These are phyloP conservation scores for Scaptomyza polygonia DNA, from an alignment of 2,888 invertebrate species.

Conservation along the genomic window DNA sequence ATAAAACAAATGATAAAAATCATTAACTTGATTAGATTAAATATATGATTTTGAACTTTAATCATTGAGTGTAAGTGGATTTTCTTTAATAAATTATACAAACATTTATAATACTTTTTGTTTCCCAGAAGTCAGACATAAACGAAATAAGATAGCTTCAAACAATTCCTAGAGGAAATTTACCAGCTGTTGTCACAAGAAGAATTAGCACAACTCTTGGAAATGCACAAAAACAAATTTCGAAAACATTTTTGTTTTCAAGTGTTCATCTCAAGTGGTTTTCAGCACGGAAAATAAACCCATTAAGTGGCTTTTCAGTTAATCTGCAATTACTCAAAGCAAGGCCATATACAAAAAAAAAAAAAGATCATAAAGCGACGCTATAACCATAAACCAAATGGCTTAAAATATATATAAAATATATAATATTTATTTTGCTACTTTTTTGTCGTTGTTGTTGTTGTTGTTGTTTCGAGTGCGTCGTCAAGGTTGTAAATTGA, in stretches of 20 bases:
- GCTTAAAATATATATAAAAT: neutral
- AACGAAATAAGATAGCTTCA: slow-evolving; percentile 28
- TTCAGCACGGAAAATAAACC: slow-evolving; percentile 16
- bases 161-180: slow-evolving; percentile 12
- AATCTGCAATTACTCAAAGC: slow-evolving; percentile 34
- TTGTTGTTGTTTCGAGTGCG: slow-evolving; percentile 24
- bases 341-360: slow-evolving; percentile 27
- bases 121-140: neutral
- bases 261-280: slow-evolving; percentile 28
- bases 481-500: slow-evolving; percentile 40
- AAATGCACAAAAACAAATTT: neutral
- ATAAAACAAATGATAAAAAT: too few species aligned
- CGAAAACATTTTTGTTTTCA: neutral
- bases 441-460: too few species aligned
- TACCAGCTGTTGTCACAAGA: slow-evolving; percentile 3
- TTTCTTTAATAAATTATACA: slow-evolving; percentile 3
- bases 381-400: slow-evolving; percentile 53
- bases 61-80: neutral
- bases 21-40: neutral
- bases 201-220: slow-evolving; percentile 23
- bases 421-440: neutral
- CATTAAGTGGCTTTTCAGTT: slow-evolving; percentile 35
- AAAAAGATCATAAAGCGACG: slow-evolving; percentile 7
- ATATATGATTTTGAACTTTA: neutral
- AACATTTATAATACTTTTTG: slow-evolving; percentile 2